Percentiles rank a stretch among this genome's conserved stretches.
Conservation (phyloP, 2,113 vertebrate genomes). For the Poecilia latipinna region DNA sequence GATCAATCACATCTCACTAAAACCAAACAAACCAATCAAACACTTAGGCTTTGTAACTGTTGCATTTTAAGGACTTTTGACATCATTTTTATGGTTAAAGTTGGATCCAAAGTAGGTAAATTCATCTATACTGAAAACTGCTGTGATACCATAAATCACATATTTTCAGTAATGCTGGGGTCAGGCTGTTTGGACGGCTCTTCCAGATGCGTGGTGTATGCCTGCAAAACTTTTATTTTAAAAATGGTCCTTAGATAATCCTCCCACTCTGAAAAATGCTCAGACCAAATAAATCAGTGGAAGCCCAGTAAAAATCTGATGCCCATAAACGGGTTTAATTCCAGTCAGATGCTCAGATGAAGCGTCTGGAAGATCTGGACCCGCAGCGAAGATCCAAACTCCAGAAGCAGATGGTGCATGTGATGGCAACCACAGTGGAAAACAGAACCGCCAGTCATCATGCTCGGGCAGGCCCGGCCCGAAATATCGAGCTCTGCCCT, state of each 20-base stretch:
- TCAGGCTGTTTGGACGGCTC: neutral
- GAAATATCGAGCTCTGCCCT: slow-evolving; percentile 64
- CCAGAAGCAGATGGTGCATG: slow-evolving; percentile 53
- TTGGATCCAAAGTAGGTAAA: too few species aligned
- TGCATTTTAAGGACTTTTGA: too few species aligned
- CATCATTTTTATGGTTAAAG: too few species aligned
- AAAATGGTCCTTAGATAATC: neutral
- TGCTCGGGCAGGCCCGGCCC: slow-evolving; percentile 40
- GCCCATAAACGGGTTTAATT: slow-evolving; percentile 28
- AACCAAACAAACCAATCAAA: too few species aligned
- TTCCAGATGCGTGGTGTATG: neutral
- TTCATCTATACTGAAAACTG: too few species aligned
- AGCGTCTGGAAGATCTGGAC: neutral
- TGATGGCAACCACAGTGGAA: slow-evolving; percentile 65
- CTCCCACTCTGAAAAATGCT: neutral
- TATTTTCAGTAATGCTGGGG: neutral
- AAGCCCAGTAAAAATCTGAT: neutral
- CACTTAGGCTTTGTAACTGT: too few species aligned
- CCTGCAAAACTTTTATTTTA: neutral
- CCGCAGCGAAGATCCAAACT: slow-evolving; percentile 29
- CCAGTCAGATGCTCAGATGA: slow-evolving; percentile 21
- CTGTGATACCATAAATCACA: neutral
- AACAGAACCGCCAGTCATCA: slow-evolving; percentile 41
- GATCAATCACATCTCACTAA: too few species aligned
- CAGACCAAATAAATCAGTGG: neutral